Conservation (phyloP, 2,113 vertebrate genomes). For the Ariopsis seemanni region DNA sequence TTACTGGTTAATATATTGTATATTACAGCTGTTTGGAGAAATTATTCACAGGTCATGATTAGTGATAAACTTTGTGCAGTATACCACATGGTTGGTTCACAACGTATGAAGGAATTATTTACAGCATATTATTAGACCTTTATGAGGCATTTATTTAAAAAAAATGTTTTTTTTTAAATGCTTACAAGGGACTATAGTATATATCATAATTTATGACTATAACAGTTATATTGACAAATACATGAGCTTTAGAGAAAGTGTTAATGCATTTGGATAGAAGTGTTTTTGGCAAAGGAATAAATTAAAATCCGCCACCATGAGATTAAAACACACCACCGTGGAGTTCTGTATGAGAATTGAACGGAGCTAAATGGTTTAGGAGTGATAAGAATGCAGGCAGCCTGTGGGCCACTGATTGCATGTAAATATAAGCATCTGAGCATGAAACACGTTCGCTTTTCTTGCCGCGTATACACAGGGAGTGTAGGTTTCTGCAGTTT, state of each 20-base stretch:
- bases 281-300: neutral
- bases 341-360: constrained; percentile 17
- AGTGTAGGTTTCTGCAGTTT: constrained; percentile 29
- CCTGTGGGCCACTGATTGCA: constrained; percentile 42
- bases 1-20: no score
- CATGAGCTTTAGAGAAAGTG: neutral
- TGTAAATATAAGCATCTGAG: constrained; percentile 49
- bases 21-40: no score
- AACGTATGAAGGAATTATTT: neutral
- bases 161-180: neutral
- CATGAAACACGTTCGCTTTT: constrained; percentile 34
- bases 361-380: constrained; percentile 29
- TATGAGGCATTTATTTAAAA: neutral
- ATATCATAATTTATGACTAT: neutral
- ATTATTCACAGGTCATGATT: no score
- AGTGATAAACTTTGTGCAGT: no score
- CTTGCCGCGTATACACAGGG: constrained; percentile 26
- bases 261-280: neutral
- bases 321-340: constrained; percentile 12
- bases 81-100: no score
- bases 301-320: neutral
- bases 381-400: constrained; percentile 32
- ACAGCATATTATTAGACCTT: neutral
- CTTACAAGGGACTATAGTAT: no score
- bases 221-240: neutral